phyloP scores from a whole-genome alignment of 2,113 vertebrate genomes.

The Hypocryptadius cinnamomeus region DNA sequence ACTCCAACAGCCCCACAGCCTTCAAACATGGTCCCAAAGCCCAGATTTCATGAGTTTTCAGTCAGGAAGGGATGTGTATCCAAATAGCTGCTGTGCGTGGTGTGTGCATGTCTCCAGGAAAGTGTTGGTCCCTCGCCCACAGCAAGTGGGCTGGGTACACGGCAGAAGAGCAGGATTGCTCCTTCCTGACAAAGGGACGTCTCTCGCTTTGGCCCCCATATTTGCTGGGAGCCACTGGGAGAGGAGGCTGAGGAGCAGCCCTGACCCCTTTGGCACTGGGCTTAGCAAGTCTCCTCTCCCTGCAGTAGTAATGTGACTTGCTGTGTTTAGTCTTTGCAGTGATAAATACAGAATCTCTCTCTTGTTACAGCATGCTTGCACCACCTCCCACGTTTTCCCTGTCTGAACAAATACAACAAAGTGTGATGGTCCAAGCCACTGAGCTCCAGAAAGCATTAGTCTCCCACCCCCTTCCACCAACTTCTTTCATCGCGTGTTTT shows the following conservation, averaged over 20 bases:
- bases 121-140: neutral
- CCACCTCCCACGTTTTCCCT: slow-evolving; percentile 52
- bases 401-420: slow-evolving; percentile 27
- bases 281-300: slow-evolving; percentile 8
- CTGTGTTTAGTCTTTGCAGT: slow-evolving; percentile 27
- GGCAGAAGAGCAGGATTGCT: neutral
- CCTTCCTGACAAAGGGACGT: neutral
- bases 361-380: slow-evolving; percentile 34
- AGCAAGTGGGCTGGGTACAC: neutral
- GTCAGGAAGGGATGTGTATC: neutral
- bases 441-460: slow-evolving; percentile 28
- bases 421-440: slow-evolving; percentile 29
- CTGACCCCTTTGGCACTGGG: neutral
- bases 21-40: neutral
- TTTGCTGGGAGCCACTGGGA: neutral
- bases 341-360: slow-evolving; percentile 36
- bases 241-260: neutral
- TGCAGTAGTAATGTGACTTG: neutral
- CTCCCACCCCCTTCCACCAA: slow-evolving; percentile 29
- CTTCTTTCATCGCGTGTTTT: slow-evolving; percentile 48
- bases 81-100: neutral
- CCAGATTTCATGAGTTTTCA: neutral
- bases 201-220: neutral
- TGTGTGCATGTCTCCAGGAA: neutral
- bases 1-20: neutral